These are phyloP conservation scores for Drosophila navojoa DNA, from an alignment of 1,140 invertebrate genomes.

Conservation along the genomic window DNA sequence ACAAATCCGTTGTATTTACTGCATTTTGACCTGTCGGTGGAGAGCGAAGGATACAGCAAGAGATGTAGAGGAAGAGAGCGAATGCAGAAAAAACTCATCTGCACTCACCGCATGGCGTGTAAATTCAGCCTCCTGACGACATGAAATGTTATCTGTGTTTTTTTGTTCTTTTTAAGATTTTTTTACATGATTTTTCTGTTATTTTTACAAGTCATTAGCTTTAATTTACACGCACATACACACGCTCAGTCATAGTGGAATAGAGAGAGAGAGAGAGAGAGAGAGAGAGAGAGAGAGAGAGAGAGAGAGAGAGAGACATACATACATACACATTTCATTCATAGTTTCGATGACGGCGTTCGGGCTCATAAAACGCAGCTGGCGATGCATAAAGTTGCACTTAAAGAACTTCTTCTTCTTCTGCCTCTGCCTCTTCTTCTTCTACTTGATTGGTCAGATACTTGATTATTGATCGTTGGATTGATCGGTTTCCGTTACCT, in stretches of 20 bases:
- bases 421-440: not conserved
- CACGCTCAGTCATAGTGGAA: not conserved
- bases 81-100: conserved; percentile 34
- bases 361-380: conserved; percentile 51
- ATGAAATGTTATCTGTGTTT: conserved; percentile 36
- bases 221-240: conserved; percentile 68
- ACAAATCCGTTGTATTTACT: conserved; percentile 64
- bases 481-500: conserved; percentile 37
- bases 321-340: conserved; percentile 62
- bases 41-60: not conserved
- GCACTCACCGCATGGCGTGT: conserved; percentile 26
- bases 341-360: conserved; percentile 51
- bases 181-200: conserved; percentile 39
- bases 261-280: not conserved
- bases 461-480: conserved; percentile 30
- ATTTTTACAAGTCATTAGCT: conserved; percentile 81
- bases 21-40: conserved; percentile 63
- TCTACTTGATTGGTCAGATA: conserved; percentile 12
- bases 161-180: conserved; percentile 16
- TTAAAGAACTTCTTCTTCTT: not conserved
- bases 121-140: conserved; percentile 39
- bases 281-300: not conserved
- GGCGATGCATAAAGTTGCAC: conserved; percentile 17
- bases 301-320: too few relatives aligned
- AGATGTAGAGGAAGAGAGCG: conserved; percentile 1